Evolutionary conservation across 2,797 vertebrate genomes (phyloP).

Genomic region (Mycteria americana): DNA sequence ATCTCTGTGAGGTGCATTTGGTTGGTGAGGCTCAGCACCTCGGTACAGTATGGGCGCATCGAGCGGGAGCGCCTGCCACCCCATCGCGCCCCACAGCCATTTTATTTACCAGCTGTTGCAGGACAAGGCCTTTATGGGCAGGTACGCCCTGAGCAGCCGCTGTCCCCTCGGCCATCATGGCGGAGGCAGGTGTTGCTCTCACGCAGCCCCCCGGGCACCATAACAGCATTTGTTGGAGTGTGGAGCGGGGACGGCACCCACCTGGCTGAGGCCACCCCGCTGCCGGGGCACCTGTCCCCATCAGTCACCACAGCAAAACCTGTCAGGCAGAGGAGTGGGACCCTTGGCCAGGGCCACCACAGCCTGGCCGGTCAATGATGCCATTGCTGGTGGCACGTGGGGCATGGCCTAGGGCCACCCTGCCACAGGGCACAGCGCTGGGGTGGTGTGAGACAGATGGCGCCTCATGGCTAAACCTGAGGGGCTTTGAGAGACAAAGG

Average conservation of each 20-base stretch:
- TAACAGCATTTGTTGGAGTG: not conserved
- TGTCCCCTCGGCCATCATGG: fast-evolving
- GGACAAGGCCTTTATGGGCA: not conserved
- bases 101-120: not conserved
- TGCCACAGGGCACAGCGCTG: fast-evolving
- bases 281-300: fast-evolving
- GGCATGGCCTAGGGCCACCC: not conserved
- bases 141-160: fast-evolving
- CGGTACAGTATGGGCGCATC: fast-evolving
- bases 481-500: not conserved
- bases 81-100: fast-evolving
- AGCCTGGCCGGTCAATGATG: fast-evolving
- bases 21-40: not conserved
- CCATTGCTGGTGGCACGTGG: fast-evolving
- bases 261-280: fast-evolving
- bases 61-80: not conserved
- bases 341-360: not conserved
- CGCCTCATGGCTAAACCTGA: fast-evolving
- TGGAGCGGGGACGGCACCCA: not conserved
- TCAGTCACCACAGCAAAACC: not conserved
- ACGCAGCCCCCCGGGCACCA: fast-evolving
- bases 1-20: fast-evolving
- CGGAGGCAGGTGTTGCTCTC: not conserved
- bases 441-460: too few relatives aligned
- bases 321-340: not conserved